A percentile compares a stretch with the other conserved stretches of the same genome.
Conservation (phyloP, 2,113 vertebrate genomes). For the Pelodiscus sinensis region DNA sequence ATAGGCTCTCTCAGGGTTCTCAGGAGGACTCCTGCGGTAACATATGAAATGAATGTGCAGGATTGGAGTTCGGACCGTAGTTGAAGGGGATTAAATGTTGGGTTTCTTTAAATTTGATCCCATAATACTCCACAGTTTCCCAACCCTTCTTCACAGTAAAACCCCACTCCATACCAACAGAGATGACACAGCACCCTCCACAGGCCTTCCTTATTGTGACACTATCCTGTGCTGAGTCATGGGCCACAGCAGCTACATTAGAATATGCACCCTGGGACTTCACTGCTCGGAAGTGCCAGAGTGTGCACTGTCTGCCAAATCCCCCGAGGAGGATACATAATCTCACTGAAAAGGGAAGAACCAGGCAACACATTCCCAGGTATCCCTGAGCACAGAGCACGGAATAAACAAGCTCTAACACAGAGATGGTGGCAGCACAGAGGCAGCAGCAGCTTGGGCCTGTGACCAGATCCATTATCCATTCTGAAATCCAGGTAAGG, state of each 20-base stretch:
- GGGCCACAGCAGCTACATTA: neutral
- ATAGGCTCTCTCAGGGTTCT: neutral
- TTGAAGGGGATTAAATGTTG: neutral
- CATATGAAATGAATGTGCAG: neutral
- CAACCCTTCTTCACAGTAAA: neutral
- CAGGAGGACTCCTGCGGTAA: conserved; percentile 31
- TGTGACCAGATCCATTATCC: neutral
- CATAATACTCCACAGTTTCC: neutral
- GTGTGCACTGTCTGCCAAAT: neutral
- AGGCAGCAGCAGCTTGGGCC: neutral
- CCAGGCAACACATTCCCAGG: neutral
- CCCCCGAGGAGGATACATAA: neutral
- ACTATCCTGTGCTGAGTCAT: neutral
- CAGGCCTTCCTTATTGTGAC: neutral
- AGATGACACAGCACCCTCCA: neutral
- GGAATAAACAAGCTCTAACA: neutral
- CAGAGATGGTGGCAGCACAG: neutral
- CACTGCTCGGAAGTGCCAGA: neutral
- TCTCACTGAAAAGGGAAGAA: neutral
- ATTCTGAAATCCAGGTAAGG: neutral
- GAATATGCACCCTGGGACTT: neutral
- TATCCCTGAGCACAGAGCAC: neutral
- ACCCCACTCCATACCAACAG: neutral
- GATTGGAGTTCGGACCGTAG: conserved; percentile 18
- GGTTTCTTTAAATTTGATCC: neutral